Conservation (phyloP, 1,140 invertebrate genomes). For the Lucilia cuprina region DNA sequence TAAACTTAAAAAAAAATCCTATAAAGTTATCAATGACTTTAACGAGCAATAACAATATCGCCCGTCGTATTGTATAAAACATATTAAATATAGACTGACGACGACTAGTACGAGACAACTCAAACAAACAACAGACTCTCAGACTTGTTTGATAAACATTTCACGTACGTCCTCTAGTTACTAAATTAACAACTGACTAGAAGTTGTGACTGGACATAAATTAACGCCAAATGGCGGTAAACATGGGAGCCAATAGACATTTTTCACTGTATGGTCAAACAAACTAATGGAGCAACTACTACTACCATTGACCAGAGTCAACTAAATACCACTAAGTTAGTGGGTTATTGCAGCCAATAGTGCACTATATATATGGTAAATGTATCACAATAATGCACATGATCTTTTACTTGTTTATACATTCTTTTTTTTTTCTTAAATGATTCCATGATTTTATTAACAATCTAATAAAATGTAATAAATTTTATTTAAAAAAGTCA, state of each 20-base stretch:
- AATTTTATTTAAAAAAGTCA: slow-evolving; percentile 7
- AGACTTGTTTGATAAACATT: slow-evolving; percentile 22
- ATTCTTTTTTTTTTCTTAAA: slow-evolving; percentile 1
- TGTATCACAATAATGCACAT: no score
- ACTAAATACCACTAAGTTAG: no score
- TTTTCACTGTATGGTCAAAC: background rate
- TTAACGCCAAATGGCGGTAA: slow-evolving; percentile 29
- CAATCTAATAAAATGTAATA: slow-evolving; percentile 19
- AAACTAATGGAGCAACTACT: background rate
- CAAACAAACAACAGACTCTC: background rate
- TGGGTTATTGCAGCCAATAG: no score
- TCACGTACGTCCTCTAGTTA: slow-evolving; percentile 33
- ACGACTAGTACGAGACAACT: background rate
- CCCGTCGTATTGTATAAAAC: no score
- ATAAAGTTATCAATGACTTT: slow-evolving; percentile 18
- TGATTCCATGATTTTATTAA: slow-evolving; percentile 21
- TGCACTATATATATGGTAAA: no score
- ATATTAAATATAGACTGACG: background rate
- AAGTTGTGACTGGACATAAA: slow-evolving; percentile 34
- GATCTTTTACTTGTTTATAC: no score
- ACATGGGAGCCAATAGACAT: slow-evolving; percentile 6
- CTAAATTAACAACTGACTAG: slow-evolving; percentile 30
- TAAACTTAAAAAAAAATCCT: background rate
- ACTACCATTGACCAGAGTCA: no score
- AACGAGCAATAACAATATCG: background rate